Base-by-base conservation (phyloP, 2,113 vertebrate genomes). In the Neogale vison region DNA sequence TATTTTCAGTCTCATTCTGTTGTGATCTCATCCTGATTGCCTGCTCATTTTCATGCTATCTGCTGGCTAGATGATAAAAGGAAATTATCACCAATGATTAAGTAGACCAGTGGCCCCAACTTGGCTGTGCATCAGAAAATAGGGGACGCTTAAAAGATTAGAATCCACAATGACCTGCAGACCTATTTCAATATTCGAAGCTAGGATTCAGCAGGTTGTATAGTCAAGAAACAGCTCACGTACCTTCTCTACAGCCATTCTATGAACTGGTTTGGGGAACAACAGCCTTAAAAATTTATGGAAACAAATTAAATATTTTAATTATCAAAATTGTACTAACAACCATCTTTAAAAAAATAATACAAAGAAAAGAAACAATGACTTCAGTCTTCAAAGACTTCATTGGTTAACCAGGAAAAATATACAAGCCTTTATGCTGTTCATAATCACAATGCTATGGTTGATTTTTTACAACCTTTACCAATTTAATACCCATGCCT, bases 331-430 rank as follows among this genome's bases (percentile, higher is more conserved):
- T 20, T 52, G 34, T 83, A 79, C 6, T 87, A 83, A 82, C 34
- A 72, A 52, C 1, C 34, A 84, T 55, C n/a, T 87, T 92, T 45
- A 74, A 83, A 92, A 74, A 72, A 65, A 65, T 6, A 67, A 67
- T 74, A 80, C 29, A 74, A 50, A 77, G 18, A 71, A 83, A 81
- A 65, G 29, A 23, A 52, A 65, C 65, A 76, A 59, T 88, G 36
- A 45, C 23, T 84, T 50, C 21, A n/a, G 18, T 95, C 52, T 93
- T 96, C 69, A 81, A 69, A 61, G 55, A 85, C 61, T 93, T 90
- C 80, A 67, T 12, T 67, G n/a, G 80, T 88, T 74, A 52, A 6
- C 29, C 17, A 67, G 74, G 4, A 92, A 71, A 89, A 59, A 50
- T 55, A 52, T 12, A 71, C 8, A 10, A 65, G 7, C 3, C 71